A percentile compares a stretch with the other conserved stretches of the same genome.
These are phyloP conservation scores for Archips xylosteana DNA, from an alignment of 2,888 invertebrate species.

Conservation along the genomic window DNA sequence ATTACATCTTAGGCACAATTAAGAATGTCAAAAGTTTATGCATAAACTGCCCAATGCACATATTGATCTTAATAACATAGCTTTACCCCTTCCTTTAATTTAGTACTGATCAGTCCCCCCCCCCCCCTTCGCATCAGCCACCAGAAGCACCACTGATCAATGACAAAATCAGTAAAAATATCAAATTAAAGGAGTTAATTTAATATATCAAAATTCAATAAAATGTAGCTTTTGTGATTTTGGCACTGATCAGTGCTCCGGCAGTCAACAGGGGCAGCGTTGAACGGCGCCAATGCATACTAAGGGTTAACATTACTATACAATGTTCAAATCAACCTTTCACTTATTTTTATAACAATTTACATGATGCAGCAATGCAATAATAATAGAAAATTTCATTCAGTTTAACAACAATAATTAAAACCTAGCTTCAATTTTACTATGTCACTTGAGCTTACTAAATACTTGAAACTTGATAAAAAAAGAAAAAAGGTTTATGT, in stretches of 20 bases:
- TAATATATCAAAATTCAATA: too few relatives aligned
- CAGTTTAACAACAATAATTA: background rate
- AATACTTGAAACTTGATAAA: slow-evolving; percentile 1
- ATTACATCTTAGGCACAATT: background rate
- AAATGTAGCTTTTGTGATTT: too few relatives aligned
- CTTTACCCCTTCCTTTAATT: too few relatives aligned
- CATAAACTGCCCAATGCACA: background rate
- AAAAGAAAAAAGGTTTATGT: background rate
- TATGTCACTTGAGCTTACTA: background rate
- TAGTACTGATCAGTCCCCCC: too few relatives aligned
- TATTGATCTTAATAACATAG: background rate
- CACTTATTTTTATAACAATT: background rate
- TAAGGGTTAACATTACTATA: background rate
- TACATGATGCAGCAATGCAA: background rate
- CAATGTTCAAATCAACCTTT: background rate
- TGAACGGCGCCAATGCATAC: too few relatives aligned
- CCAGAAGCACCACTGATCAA: too few relatives aligned
- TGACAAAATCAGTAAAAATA: too few relatives aligned
- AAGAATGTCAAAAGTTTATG: background rate
- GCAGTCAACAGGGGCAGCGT: too few relatives aligned
- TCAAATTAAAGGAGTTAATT: too few relatives aligned
- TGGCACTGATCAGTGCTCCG: too few relatives aligned
- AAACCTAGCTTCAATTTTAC: background rate
- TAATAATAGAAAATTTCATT: background rate
- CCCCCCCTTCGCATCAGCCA: too few relatives aligned